phyloP scores from a whole-genome alignment of 2,797 vertebrate species.

The Pangasius krempfi region DNA sequence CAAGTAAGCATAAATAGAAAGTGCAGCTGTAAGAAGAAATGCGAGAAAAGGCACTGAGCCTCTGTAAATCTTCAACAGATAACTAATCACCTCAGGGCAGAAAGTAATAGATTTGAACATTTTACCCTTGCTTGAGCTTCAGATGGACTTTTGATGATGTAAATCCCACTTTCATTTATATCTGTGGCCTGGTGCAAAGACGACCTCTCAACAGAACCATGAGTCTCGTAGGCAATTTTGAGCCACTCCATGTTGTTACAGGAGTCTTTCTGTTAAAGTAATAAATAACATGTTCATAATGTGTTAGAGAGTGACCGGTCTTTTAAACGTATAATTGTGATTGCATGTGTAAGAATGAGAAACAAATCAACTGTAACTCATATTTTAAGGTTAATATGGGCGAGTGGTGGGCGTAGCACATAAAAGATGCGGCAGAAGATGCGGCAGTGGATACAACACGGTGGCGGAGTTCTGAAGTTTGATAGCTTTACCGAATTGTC shows the following conservation, averaged over 20 bases:
- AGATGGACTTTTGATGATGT: conserved; percentile 64
- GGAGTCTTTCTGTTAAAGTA: conserved; percentile 66
- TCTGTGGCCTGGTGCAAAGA: conserved; percentile 81
- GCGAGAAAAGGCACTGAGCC: too few relatives aligned
- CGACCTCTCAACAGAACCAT: conserved; percentile 84
- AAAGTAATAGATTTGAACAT: neutral
- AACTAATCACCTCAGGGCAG: neutral
- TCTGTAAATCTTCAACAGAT: neutral
- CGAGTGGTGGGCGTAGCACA: too few relatives aligned
- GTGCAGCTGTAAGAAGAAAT: neutral
- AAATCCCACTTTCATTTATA: conserved; percentile 81
- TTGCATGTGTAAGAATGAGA: neutral
- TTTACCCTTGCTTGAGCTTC: conserved; percentile 58
- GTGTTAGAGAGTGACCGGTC: neutral
- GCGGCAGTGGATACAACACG: too few relatives aligned
- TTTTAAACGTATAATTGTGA: neutral
- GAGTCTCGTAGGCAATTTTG: conserved; percentile 82
- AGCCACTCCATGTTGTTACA: conserved; percentile 79
- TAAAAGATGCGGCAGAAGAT: too few relatives aligned
- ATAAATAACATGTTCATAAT: neutral
- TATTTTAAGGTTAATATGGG: too few relatives aligned
- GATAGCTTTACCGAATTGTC: too few relatives aligned
- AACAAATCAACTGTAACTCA: too few relatives aligned
- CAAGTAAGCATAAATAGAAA: too few relatives aligned
- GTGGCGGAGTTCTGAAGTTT: too few relatives aligned